Percentiles rank a stretch among this genome's conserved stretches.
These are phyloP conservation scores for Halichondria panicea DNA, from an alignment of 37 sponge, comb jelly and placozoan species.

Conservation along the genomic window DNA sequence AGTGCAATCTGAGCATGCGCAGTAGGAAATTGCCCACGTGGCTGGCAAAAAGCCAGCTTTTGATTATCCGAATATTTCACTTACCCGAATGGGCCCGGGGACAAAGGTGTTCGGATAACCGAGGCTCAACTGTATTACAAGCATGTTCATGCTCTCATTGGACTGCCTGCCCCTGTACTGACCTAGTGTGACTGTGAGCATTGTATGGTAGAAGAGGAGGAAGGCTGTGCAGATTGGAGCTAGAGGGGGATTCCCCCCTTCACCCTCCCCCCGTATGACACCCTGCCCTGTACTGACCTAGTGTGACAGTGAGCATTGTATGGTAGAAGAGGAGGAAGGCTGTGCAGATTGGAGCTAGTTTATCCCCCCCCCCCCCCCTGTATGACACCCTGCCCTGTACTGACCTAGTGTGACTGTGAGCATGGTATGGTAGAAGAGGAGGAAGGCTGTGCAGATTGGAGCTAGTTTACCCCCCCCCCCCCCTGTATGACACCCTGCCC, in stretches of 20 bases:
- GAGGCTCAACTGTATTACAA: too few relatives aligned
- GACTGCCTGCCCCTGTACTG: too few relatives aligned
- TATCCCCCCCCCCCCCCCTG: conserved; percentile 4
- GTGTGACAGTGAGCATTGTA: conserved; percentile 16
- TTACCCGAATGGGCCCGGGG: too few relatives aligned
- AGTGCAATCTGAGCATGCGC: too few relatives aligned
- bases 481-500: neutral
- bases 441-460: conserved; percentile 40
- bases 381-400: neutral
- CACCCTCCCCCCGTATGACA: neutral
- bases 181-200: conserved; percentile 34
- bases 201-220: conserved; percentile 39
- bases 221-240: conserved; percentile 24
- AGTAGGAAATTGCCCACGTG: too few relatives aligned
- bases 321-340: conserved; percentile 39
- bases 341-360: conserved; percentile 28
- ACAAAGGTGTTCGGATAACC: too few relatives aligned
- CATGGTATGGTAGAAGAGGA: conserved; percentile 64
- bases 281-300: conserved; percentile 25
- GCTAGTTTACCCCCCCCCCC: neutral
- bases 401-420: conserved; percentile 36
- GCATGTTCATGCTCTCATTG: too few relatives aligned
- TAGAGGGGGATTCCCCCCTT: too few relatives aligned
- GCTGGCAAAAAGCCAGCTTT: too few relatives aligned
- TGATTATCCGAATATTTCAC: too few relatives aligned